phyloP scores from a whole-genome alignment of 2,888 invertebrate species.

The Hesperia comma region DNA sequence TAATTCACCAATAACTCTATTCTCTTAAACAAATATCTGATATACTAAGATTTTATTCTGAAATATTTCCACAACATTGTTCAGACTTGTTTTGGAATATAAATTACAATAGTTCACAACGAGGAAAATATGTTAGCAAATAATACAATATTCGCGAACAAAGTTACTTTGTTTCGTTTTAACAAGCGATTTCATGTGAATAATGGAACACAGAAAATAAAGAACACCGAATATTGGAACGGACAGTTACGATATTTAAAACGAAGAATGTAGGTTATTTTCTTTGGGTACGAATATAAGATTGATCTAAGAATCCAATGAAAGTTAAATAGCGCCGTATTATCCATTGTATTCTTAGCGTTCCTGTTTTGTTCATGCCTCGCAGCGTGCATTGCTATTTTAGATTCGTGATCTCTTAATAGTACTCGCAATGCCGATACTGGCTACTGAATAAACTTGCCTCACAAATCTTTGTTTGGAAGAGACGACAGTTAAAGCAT shows the following conservation, averaged over 20 bases:
- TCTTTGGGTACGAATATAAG: conserved; percentile 17
- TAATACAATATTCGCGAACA: conserved; percentile 33
- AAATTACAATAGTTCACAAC: conserved; percentile 32
- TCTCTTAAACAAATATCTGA: background rate
- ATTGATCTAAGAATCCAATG: conserved; percentile 39
- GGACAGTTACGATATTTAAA: conserved; percentile 32
- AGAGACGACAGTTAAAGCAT: conserved; percentile 40
- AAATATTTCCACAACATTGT: conserved; percentile 25
- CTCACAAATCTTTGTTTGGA: conserved; percentile 49
- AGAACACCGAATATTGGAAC: conserved; percentile 28
- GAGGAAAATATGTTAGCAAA: conserved; percentile 36
- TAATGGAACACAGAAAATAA: conserved; percentile 34
- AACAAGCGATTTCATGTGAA: conserved; percentile 37
- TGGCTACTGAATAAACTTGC: conserved; percentile 55
- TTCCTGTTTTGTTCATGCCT: conserved; percentile 61
- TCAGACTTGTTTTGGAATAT: conserved; percentile 26
- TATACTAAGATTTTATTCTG: conserved; percentile 2
- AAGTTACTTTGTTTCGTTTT: conserved; percentile 35
- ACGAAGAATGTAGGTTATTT: conserved; percentile 13
- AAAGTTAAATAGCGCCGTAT: conserved; percentile 47
- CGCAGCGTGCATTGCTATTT: conserved; percentile 65
- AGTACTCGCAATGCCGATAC: conserved; percentile 64
- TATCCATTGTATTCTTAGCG: conserved; percentile 60
- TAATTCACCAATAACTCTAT: conserved; percentile 15
- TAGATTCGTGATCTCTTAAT: conserved; percentile 76